Conservation (phyloP, 1,140 invertebrate genomes). For the Tetramorium simillimum region DNA sequence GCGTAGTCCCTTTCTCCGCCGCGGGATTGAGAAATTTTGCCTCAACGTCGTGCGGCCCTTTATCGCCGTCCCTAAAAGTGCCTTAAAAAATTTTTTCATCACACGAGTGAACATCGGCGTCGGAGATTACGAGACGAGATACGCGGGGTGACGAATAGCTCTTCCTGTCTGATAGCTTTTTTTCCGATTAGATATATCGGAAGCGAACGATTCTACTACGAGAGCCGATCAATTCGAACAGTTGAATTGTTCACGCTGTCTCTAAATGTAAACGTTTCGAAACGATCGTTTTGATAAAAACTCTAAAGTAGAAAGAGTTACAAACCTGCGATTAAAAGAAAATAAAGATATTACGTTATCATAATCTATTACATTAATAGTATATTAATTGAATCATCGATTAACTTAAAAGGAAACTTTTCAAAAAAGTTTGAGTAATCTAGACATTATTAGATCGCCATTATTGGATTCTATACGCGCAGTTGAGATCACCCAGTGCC, state of each 20-base stretch:
- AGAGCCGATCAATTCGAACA: conserved; percentile 3
- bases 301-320: not conserved
- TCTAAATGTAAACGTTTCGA: conserved; percentile 13
- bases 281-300: not conserved
- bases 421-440: not conserved
- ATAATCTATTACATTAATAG: too few species aligned
- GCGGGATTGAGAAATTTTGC: conserved; percentile 66
- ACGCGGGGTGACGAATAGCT: conserved; percentile 51
- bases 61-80: conserved; percentile 39
- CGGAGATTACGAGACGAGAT: conserved; percentile 51
- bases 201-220: not conserved
- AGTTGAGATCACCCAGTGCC: not conserved
- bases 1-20: not conserved
- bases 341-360: not conserved
- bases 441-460: not conserved
- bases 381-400: conserved; percentile 9
- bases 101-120: not conserved
- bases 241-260: not conserved
- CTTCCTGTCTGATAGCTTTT: not conserved
- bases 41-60: not conserved
- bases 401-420: not conserved
- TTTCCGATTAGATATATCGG: conserved; percentile 32
- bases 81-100: conserved; percentile 27
- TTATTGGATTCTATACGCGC: not conserved
- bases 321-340: not conserved